These are phyloP conservation scores for Seira musarum DNA, from an alignment of 2,888 invertebrate species.

Conservation along the genomic window DNA sequence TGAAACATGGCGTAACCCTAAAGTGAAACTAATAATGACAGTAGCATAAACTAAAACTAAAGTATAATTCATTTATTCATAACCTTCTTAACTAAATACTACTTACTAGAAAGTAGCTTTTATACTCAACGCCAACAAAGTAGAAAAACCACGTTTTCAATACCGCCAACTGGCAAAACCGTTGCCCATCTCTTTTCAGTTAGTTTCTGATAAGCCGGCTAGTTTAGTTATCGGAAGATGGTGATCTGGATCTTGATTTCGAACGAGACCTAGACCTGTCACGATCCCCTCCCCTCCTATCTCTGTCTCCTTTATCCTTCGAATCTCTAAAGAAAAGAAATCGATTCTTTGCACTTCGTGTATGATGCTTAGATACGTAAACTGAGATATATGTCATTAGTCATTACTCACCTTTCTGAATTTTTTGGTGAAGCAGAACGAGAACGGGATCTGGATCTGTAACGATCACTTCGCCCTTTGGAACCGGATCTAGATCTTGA, in stretches of 20 bases:
- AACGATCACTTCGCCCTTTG: conserved; percentile 46
- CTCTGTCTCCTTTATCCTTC: conserved; percentile 56
- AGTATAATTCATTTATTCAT: not conserved
- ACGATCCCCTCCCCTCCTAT: conserved; percentile 47
- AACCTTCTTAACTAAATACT: conserved; percentile 38
- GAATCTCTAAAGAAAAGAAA: too few relatives aligned
- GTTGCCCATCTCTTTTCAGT: too few relatives aligned
- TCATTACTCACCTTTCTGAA: conserved; percentile 45
- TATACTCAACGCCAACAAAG: conserved; percentile 35
- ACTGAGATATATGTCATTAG: too few relatives aligned
- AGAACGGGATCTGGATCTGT: conserved; percentile 50
- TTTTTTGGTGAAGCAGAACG: conserved; percentile 51
- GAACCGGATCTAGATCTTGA: conserved; percentile 53
- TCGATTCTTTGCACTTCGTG: too few relatives aligned
- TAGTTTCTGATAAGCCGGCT: not conserved
- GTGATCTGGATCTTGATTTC: conserved; percentile 59
- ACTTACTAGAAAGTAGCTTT: conserved; percentile 59
- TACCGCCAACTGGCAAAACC: too few relatives aligned
- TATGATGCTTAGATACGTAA: too few relatives aligned
- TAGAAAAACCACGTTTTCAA: conserved; percentile 25
- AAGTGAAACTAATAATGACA: too few relatives aligned
- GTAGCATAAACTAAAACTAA: too few relatives aligned
- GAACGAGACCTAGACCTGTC: conserved; percentile 62
- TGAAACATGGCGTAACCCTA: conserved; percentile 11
- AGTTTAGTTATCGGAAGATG: conserved; percentile 48